Conservation (phyloP, 1,140 invertebrate genomes). For the Cephus cinctus region DNA sequence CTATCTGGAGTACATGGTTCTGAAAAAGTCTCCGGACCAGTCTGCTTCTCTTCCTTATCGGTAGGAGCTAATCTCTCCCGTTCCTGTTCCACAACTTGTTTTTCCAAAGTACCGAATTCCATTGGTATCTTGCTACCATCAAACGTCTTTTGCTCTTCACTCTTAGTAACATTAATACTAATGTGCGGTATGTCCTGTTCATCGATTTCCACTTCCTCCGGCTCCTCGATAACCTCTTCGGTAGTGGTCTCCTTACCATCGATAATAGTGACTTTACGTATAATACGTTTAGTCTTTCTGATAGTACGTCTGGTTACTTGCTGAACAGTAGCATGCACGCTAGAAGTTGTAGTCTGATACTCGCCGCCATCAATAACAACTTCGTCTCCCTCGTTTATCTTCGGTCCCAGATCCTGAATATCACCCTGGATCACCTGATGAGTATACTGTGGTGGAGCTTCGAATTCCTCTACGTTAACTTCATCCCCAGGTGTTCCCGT, state of each 20-base stretch:
- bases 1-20: slow-evolving; percentile 13
- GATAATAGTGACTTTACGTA: slow-evolving; percentile 72
- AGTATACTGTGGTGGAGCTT: slow-evolving; percentile 59
- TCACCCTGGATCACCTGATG: slow-evolving; percentile 50
- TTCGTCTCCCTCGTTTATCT: slow-evolving; percentile 25
- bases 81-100: neutral
- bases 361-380: slow-evolving; percentile 41
- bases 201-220: slow-evolving; percentile 75
- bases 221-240: slow-evolving; percentile 80
- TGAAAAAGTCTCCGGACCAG: neutral
- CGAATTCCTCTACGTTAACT: slow-evolving; percentile 64
- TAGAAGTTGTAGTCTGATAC: slow-evolving; percentile 59
- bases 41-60: neutral
- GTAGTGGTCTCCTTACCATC: slow-evolving; percentile 80
- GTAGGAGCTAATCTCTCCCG: slow-evolving; percentile 1
- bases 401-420: slow-evolving; percentile 31
- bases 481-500: slow-evolving; percentile 63
- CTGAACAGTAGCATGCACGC: slow-evolving; percentile 73
- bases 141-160: slow-evolving; percentile 46
- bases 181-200: slow-evolving; percentile 74
- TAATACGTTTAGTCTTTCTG: slow-evolving; percentile 71
- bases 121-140: neutral
- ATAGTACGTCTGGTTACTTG: slow-evolving; percentile 76
- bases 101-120: neutral
- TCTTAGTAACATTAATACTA: slow-evolving; percentile 69